Evolutionary conservation across 2,113 vertebrate species (phyloP).

Genomic region (Oxygymnocypris stewartii): DNA sequence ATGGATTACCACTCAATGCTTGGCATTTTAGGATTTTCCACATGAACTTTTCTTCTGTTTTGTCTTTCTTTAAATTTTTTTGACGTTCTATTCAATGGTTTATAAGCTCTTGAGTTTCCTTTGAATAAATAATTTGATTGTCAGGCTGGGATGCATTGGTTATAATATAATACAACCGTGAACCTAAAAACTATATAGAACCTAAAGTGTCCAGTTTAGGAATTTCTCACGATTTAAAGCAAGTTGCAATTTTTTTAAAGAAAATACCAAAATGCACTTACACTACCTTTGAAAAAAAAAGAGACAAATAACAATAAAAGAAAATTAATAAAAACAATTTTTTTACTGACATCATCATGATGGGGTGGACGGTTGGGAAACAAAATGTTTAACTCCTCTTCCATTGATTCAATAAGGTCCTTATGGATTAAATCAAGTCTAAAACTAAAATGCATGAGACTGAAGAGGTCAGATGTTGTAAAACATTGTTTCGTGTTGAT

Average conservation of each 20-base stretch:
- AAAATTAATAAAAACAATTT: no score
- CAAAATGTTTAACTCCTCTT: not conserved
- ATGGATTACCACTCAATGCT: slow-evolving; percentile 54
- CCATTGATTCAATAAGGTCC: not conserved
- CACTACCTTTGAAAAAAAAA: not conserved
- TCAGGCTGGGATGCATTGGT: slow-evolving; percentile 28
- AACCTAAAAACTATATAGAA: not conserved
- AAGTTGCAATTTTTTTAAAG: not conserved
- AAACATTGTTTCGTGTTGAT: not conserved
- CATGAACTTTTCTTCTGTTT: slow-evolving; percentile 22
- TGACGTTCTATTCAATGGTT: slow-evolving; percentile 41
- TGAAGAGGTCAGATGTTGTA: not conserved
- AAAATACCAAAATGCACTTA: not conserved
- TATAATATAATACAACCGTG: not conserved
- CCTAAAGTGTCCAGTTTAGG: slow-evolving; percentile 4
- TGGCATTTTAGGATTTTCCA: slow-evolving; percentile 46
- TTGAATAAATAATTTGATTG: slow-evolving; percentile 56
- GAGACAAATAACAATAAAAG: no score
- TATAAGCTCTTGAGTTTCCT: slow-evolving; percentile 52
- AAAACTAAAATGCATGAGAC: not conserved
- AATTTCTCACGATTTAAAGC: not conserved
- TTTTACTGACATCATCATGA: not conserved
- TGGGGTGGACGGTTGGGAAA: not conserved
- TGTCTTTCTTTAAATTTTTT: slow-evolving; percentile 7
- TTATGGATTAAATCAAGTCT: not conserved